Evolutionary conservation across 2,113 vertebrate genomes (phyloP), one percentile per base, ranked within the genome.

Genomic region (Muscicapa adusta): DNA sequence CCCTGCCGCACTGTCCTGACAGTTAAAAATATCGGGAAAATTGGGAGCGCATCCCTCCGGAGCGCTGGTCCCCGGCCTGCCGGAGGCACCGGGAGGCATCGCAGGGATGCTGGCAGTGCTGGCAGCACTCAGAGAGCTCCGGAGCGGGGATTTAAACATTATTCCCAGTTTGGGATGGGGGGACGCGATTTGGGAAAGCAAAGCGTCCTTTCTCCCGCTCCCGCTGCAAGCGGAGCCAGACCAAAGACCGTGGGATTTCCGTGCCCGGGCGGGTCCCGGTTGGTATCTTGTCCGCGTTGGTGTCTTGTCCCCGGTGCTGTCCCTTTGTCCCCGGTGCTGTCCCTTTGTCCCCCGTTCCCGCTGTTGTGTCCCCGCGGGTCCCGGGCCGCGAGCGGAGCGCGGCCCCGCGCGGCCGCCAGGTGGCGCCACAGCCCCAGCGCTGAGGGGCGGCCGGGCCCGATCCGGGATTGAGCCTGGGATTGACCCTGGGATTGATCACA

Each of bases 401-500:
- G 73, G 53, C 45, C 18, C 29, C 22, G 23, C 5, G 7, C 1
- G 9, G 56, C 96, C 98, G 96, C 95, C 91, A 98, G 98, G 97
- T 98, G 98, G 97, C 91, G 97, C 88, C 89, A 75, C 88, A 97
- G 82, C 78, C 87, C 91, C 94, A 93, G 88, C 34, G 31, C 97
- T 90, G 92, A 62, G 80, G 66, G 5, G 54, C 18, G 48, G 25
- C 25, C 48, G 48, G 48, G 25, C 47, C 47, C 24, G 40, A 36
- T n/a, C 12, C n/a, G n/a, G n/a, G n/a, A n/a, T n/a, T n/a, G n/a
- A n/a, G n/a, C n/a, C n/a, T n/a, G n/a, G n/a, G n/a, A n/a, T n/a
- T n/a, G n/a, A n/a, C n/a, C n/a, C 48, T 2, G 45, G 42, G 42
- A 42, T 17, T 17, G 38, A 38, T 38, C 42, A 48, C 3, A 33